Evolutionary conservation across 2,888 invertebrate species (phyloP).

Genomic region (Carcina quercana): DNA sequence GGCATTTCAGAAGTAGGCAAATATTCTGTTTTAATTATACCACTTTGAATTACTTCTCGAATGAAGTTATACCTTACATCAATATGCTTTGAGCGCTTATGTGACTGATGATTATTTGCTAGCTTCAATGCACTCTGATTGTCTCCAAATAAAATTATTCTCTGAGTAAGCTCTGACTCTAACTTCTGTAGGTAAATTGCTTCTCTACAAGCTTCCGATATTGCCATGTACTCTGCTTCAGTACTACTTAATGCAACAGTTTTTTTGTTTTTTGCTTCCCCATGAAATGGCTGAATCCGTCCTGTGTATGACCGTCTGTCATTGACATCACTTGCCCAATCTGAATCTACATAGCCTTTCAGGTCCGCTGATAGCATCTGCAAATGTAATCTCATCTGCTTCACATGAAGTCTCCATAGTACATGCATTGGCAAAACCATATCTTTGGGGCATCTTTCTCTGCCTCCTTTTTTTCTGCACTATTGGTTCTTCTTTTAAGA

Average conservation of each 20-base stretch:
- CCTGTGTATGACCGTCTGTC: conserved; percentile 13
- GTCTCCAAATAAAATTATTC: not conserved
- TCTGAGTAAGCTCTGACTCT: conserved; percentile 4
- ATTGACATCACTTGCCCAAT: conserved; percentile 7
- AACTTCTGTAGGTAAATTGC: conserved; percentile 8
- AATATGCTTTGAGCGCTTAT: conserved; percentile 7
- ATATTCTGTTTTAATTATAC: conserved; percentile 3
- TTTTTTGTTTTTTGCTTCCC: conserved; percentile 9
- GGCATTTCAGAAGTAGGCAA: conserved; percentile 6
- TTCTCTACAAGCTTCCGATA: conserved; percentile 10
- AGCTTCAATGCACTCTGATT: conserved; percentile 3
- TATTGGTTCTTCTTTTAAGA: no score
- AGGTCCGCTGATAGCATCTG: conserved; percentile 5
- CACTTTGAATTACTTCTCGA: conserved; percentile 2
- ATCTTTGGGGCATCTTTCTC: conserved; percentile 9
- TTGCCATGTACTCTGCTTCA: conserved; percentile 8
- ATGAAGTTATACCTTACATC: conserved; percentile 6
- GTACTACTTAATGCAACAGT: conserved; percentile 9
- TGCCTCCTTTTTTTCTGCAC: no score
- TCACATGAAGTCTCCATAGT: no score
- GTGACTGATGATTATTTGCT: not conserved
- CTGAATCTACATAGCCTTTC: conserved; percentile 12
- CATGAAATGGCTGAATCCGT: conserved; percentile 4
- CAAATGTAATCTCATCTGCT: not conserved
- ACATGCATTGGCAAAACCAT: conserved; percentile 9